Conservation (phyloP, 2,888 invertebrate species). For the Leucozona laternaria region DNA sequence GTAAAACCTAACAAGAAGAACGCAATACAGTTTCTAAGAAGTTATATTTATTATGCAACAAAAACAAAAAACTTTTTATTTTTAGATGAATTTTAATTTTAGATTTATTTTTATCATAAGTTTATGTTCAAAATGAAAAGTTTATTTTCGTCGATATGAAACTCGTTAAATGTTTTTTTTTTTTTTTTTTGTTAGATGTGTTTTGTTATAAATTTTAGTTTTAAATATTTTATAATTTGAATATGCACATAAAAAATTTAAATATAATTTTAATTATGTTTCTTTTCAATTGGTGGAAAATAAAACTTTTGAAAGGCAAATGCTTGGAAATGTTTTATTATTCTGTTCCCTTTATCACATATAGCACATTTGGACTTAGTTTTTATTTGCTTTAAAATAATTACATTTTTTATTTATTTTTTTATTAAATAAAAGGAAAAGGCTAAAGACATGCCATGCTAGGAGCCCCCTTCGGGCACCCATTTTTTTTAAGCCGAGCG, state of each 20-base stretch:
- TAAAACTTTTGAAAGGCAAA: slow-evolving; percentile 62
- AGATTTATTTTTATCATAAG: background rate
- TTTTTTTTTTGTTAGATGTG: background rate
- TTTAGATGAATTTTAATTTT: slow-evolving; percentile 40
- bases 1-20: slow-evolving; percentile 20
- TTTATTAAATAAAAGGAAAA: no score
- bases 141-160: background rate
- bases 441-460: no score
- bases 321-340: slow-evolving; percentile 53
- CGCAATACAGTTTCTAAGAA: background rate
- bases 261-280: slow-evolving; percentile 26
- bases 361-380: background rate
- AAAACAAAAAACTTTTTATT: slow-evolving; percentile 18
- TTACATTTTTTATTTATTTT: background rate
- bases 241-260: slow-evolving; percentile 38
- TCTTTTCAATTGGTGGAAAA: slow-evolving; percentile 47
- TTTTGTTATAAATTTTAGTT: slow-evolving; percentile 35
- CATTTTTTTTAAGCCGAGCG: no score
- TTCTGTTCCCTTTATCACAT: slow-evolving; percentile 16
- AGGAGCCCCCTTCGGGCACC: no score
- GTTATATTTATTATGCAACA: background rate
- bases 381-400: background rate
- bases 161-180: slow-evolving; percentile 20
- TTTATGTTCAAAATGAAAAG: slow-evolving; percentile 22
- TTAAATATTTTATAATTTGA: slow-evolving; percentile 40